These are phyloP conservation scores for Plebejus argus DNA, from an alignment of 2,888 invertebrate genomes.

Conservation along the genomic window DNA sequence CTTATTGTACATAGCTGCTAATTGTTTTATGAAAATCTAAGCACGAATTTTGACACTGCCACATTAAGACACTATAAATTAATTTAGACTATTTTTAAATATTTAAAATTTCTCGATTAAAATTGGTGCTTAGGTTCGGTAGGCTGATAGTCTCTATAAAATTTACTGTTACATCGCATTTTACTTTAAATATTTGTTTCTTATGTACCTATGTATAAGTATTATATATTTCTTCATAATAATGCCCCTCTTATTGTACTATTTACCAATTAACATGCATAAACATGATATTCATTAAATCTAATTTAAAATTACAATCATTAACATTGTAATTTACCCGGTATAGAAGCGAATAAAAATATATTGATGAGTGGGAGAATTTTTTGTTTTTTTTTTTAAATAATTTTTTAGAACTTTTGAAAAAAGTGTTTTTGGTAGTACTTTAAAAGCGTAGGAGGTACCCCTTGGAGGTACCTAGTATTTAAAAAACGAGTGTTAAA, in stretches of 20 bases:
- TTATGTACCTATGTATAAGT: background rate
- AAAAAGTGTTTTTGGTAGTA: no score
- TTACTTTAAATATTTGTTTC: background rate
- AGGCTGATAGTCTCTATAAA: background rate
- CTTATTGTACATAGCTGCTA: constrained; percentile 12
- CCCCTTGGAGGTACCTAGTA: background rate
- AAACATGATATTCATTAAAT: background rate
- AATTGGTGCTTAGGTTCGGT: background rate
- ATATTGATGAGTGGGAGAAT: no score
- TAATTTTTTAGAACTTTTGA: no score
- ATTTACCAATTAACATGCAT: background rate
- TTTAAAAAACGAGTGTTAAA: background rate
- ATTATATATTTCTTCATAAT: background rate
- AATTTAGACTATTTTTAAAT: no score
- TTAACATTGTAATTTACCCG: no score
- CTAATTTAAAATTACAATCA: background rate
- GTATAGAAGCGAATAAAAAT: background rate
- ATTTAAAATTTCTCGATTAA: background rate
- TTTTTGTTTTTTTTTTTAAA: background rate
- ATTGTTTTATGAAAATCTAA: background rate
- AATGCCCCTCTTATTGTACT: constrained; percentile 18
- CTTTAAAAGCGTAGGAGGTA: no score
- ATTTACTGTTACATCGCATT: no score
- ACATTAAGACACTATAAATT: no score
- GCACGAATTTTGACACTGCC: background rate